Evolutionary conservation across 2,888 invertebrate species (phyloP).

Genomic region (Polyploca ridens): DNA sequence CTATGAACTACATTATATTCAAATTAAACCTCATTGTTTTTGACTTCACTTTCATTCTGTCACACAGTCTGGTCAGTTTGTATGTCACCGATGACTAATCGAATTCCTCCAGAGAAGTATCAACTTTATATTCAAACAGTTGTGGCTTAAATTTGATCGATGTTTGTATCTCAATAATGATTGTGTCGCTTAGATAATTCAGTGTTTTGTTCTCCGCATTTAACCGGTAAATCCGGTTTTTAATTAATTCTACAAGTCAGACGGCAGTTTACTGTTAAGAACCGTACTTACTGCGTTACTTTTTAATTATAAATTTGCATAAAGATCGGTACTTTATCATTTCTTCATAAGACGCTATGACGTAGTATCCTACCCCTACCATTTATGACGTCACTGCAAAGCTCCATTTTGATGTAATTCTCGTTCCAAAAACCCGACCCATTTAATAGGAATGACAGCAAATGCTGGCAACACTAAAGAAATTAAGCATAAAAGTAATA

Average conservation of each 20-base stretch:
- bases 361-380: too few relatives aligned
- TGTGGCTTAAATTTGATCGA: not conserved
- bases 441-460: not conserved
- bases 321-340: not conserved
- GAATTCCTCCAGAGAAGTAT: not conserved
- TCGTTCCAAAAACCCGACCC: too few relatives aligned
- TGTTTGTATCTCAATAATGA: not conserved
- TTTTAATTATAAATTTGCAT: constrained; percentile 3
- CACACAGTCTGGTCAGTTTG: constrained; percentile 23
- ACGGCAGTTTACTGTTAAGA: constrained; percentile 10
- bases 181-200: not conserved
- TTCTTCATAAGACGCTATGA: too few relatives aligned
- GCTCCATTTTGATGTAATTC: too few relatives aligned
- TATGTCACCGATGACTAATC: constrained; percentile 17
- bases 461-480: not conserved
- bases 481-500: not conserved
- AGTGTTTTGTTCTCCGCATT: constrained; percentile 7
- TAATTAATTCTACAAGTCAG: constrained; percentile 3
- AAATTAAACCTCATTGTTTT: constrained; percentile 34
- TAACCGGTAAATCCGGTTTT: constrained; percentile 10
- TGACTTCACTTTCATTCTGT: constrained; percentile 36
- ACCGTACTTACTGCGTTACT: not conserved
- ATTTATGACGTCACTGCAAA: too few relatives aligned
- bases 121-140: not conserved
- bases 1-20: not conserved